Percentiles rank a stretch among this genome's conserved stretches.
Evolutionary conservation across 2,888 invertebrate genomes (phyloP).

Genomic region (Standfussiana lucernea): DNA sequence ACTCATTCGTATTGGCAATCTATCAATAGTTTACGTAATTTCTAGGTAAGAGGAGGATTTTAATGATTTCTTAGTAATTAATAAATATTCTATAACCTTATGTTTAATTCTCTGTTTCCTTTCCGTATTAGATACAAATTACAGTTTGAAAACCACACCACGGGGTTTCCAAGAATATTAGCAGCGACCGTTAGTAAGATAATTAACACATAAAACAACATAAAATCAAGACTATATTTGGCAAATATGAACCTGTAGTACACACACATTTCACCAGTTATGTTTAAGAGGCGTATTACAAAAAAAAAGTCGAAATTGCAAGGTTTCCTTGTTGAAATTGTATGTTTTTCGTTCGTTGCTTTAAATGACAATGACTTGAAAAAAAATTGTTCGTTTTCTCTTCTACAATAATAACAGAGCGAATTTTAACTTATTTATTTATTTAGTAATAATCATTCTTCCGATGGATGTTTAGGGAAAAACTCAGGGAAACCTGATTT

Average conservation of each 20-base stretch:
- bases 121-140: background rate
- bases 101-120: background rate
- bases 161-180: background rate
- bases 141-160: background rate
- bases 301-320: too few relatives aligned
- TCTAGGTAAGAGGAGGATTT: conserved; percentile 27
- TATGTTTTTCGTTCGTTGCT: too few relatives aligned
- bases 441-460: too few relatives aligned
- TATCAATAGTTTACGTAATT: conserved; percentile 48
- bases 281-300: too few relatives aligned
- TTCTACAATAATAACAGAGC: too few relatives aligned
- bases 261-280: background rate
- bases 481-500: too few relatives aligned
- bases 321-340: too few relatives aligned
- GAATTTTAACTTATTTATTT: too few relatives aligned
- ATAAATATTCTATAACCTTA: conserved; percentile 17
- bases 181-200: background rate
- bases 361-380: too few relatives aligned
- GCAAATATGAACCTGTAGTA: background rate
- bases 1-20: conserved; percentile 46
- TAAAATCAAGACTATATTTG: background rate
- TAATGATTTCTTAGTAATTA: conserved; percentile 32
- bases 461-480: too few relatives aligned
- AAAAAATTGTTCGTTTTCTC: too few relatives aligned
- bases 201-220: background rate